Evolutionary conservation across 2,113 vertebrate species (phyloP).

Genomic region (Bujurquina vittata): DNA sequence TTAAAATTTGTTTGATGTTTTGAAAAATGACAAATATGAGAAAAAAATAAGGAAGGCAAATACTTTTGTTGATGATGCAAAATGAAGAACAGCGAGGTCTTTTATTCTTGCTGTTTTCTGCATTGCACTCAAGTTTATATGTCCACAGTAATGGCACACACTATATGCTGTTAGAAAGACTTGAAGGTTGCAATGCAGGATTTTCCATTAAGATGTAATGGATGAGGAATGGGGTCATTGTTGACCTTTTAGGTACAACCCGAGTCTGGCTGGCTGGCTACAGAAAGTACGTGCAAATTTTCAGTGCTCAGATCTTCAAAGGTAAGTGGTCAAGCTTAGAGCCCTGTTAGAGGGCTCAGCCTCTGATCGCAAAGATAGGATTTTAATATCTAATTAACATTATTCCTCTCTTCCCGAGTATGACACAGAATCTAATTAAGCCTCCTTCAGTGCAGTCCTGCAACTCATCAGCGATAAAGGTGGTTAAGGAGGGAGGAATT

Average conservation of each 20-base stretch:
- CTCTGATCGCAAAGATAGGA: constrained; percentile 19
- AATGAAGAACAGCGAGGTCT: neutral
- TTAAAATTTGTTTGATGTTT: neutral
- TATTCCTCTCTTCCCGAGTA: constrained; percentile 22
- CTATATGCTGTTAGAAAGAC: neutral
- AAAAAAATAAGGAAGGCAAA: neutral
- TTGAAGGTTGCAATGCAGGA: neutral
- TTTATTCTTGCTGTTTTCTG: neutral
- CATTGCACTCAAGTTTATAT: neutral
- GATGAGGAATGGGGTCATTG: neutral
- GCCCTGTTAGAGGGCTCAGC: neutral
- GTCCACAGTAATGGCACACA: neutral
- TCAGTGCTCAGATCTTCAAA: constrained; percentile 31
- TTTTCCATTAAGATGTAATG: neutral
- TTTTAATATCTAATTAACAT: constrained; percentile 58
- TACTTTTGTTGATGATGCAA: neutral
- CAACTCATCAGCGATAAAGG: constrained; percentile 33
- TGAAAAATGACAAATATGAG: neutral
- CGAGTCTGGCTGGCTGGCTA: neutral
- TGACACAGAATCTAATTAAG: constrained; percentile 47
- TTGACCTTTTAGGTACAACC: neutral
- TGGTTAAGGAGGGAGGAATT: neutral
- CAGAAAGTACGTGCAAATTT: constrained; percentile 16
- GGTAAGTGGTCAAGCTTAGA: constrained; percentile 28
- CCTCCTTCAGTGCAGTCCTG: constrained; percentile 22